Conservation (phyloP, 2,888 invertebrate genomes). For the Cephus sareptanus region DNA sequence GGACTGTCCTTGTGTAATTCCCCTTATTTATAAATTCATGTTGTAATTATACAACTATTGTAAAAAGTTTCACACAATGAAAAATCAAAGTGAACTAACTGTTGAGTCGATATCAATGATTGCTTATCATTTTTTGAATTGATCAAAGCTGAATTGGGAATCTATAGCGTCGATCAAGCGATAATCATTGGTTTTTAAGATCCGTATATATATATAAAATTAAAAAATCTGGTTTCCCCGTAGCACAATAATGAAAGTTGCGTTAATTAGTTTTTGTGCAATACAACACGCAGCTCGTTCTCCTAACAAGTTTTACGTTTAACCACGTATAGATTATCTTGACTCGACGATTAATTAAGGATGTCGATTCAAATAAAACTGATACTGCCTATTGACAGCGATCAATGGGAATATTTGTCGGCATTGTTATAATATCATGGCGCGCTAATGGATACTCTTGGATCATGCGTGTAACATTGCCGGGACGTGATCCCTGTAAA, state of each 20-base stretch:
- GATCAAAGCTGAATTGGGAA: constrained; percentile 19
- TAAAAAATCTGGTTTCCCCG: constrained; percentile 43
- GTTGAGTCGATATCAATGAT: constrained; percentile 35
- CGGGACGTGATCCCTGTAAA: constrained; percentile 31
- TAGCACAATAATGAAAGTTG: constrained; percentile 59
- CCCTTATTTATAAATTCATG: constrained; percentile 32
- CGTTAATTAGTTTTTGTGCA: constrained; percentile 39
- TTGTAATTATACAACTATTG: constrained; percentile 24
- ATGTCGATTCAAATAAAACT: background rate
- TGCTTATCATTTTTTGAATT: background rate
- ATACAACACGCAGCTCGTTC: constrained; percentile 28
- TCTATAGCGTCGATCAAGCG: constrained; percentile 16
- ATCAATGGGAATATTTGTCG: background rate
- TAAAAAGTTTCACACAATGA: constrained; percentile 18
- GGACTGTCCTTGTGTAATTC: constrained; percentile 5
- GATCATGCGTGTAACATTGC: background rate
- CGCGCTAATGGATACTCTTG: background rate
- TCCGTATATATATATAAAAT: constrained; percentile 13
- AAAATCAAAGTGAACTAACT: constrained; percentile 25
- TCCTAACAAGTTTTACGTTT: background rate
- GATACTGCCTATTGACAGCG: background rate
- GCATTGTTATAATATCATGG: background rate
- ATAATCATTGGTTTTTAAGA: constrained; percentile 30
- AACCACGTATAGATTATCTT: background rate
- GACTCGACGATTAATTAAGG: background rate